phyloP scores from a whole-genome alignment of 2,113 vertebrate genomes.

The Empidonax traillii region DNA sequence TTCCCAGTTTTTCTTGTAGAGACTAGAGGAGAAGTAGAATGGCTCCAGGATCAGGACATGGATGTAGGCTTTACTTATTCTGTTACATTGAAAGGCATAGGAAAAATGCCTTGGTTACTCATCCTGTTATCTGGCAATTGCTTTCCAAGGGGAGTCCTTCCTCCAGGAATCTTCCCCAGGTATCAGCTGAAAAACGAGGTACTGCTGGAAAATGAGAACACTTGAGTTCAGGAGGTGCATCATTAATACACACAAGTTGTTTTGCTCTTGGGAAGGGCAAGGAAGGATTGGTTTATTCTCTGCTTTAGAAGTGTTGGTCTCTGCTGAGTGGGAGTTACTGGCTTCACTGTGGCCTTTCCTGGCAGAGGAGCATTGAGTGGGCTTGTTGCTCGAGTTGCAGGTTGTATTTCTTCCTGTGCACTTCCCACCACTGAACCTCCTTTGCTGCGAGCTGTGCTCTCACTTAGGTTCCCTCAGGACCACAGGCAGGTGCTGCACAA shows the following conservation, averaged over 20 bases:
- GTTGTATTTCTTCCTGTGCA: background rate
- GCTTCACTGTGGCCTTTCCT: background rate
- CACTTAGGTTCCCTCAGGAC: background rate
- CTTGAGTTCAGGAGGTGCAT: background rate
- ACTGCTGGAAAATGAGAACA: background rate
- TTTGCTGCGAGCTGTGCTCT: background rate
- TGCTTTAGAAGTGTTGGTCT: background rate
- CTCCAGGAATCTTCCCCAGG: background rate
- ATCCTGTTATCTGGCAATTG: background rate
- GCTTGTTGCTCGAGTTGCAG: background rate
- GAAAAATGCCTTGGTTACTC: background rate
- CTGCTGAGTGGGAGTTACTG: background rate
- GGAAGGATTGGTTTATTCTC: background rate
- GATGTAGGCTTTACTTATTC: background rate
- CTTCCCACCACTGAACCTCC: background rate
- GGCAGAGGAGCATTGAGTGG: background rate
- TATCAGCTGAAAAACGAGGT: background rate
- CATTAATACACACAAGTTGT: background rate
- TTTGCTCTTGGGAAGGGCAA: background rate
- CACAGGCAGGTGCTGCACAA: background rate
- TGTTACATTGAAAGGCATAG: background rate
- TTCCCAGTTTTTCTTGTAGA: background rate
- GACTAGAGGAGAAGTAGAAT: background rate
- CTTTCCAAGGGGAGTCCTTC: background rate
- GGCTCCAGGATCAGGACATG: background rate